Evolutionary conservation across 2,888 invertebrate genomes (phyloP).

Genomic region (Drosophila nr. fundita): DNA sequence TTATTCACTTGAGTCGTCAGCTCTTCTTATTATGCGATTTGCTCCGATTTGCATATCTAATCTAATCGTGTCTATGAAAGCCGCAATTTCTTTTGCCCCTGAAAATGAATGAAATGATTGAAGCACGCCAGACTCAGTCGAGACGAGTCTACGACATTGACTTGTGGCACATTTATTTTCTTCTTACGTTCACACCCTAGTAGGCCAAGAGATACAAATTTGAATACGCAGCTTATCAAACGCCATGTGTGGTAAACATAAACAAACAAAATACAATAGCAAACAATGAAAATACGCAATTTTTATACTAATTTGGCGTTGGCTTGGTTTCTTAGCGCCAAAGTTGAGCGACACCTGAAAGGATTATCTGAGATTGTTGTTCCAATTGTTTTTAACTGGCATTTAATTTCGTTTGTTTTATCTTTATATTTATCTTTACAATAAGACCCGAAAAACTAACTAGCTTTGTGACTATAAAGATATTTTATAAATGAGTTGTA

Average conservation of each 20-base stretch:
- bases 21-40: conserved; percentile 25
- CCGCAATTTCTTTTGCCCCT: conserved; percentile 26
- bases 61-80: conserved; percentile 10
- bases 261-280: conserved; percentile 8
- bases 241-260: background rate
- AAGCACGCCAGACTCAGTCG: conserved; percentile 14
- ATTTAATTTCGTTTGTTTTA: background rate
- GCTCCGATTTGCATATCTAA: conserved; percentile 45
- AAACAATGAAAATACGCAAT: background rate
- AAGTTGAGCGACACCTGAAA: background rate
- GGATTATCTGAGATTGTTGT: background rate
- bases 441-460: background rate
- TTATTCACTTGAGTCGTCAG: conserved; percentile 47
- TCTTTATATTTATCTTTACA: background rate
- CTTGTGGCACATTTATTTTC: conserved; percentile 19
- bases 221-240: conserved; percentile 28
- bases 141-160: conserved; percentile 13
- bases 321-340: background rate
- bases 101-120: conserved; percentile 16
- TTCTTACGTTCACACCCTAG: background rate
- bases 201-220: conserved; percentile 5
- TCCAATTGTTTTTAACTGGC: conserved; percentile 1
- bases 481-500: background rate
- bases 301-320: background rate
- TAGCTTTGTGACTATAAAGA: background rate